Evolutionary conservation across 30 jellyfish, hydroid and myxozoan species (phyloP), one percentile per base, ranked within the genome.

Genomic region (Cassiopea andromeda): DNA sequence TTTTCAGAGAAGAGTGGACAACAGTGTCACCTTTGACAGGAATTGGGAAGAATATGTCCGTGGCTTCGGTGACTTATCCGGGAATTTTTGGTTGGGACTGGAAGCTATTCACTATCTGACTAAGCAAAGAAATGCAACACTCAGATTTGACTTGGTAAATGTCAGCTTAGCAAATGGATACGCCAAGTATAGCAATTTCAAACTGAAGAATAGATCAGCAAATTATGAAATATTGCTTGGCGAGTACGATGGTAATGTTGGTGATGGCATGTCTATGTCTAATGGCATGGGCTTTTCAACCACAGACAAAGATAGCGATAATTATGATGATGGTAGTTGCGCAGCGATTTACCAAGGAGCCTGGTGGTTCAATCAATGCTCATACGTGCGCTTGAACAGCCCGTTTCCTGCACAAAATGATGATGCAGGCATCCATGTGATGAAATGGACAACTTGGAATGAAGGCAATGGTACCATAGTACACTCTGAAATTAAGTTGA

Each of bases 81-180:
- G 85, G 66, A 73, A 59, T 69, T 73, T 69, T 44, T 83, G 92
- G 92, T 67, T 83, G 64, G 92, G 92, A 16, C 76, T 83, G n/a
- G 78, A 70, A 44, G 78, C 92, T 16, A 71, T 83, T 64, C 92
- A 83, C 78, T 77, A 83, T 2, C 70, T 71, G 49, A 70, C 85
- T 27, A 83, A 69, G 49, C 45, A 27, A 16, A 44, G 83, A 46
- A 1, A 81, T 48, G 79, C 13, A 2, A 81, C 90, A 43, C 38
- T 81, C 1, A 73, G 83, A 47, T 47, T 83, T 83, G 92, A 83
- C 44, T 48, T 71, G 61, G 48, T 1, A 44, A 77, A 77, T 49
- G 15, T 77, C 73, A 45, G 3, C 7, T 18, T 8, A 1, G 38
- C 13, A 54, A 44, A 48, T 10, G 86, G 86, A 27, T 77, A 77